Percentiles rank a stretch among this genome's conserved stretches.
These are phyloP conservation scores for Hirtodrosophila duncani DNA, from an alignment of 2,888 invertebrate genomes.

Conservation along the genomic window DNA sequence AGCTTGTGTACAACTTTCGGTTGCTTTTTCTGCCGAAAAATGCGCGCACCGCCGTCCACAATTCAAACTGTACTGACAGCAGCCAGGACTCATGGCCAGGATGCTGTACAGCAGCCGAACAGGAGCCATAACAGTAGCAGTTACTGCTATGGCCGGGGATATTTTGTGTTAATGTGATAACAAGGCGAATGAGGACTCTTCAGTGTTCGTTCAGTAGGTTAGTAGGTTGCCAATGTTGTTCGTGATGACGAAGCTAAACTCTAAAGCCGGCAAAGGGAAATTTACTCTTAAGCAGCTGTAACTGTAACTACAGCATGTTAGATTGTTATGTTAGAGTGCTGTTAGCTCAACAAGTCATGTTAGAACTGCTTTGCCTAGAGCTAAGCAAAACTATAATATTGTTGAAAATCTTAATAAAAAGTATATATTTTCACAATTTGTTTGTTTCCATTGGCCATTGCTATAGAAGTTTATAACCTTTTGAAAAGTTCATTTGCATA, in stretches of 20 bases:
- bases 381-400: background rate
- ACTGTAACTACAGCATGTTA: too few relatives aligned
- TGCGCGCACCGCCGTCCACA: slow-evolving; percentile 62
- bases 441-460: too few relatives aligned
- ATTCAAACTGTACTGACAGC: slow-evolving; percentile 63
- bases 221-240: slow-evolving; percentile 62
- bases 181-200: background rate
- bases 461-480: too few relatives aligned
- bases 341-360: slow-evolving; percentile 37
- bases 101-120: slow-evolving; percentile 48
- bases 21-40: slow-evolving; percentile 39
- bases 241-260: background rate
- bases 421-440: too few relatives aligned
- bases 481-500: too few relatives aligned
- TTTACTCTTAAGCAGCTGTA: slow-evolving; percentile 44
- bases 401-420: too few relatives aligned
- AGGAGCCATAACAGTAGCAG: slow-evolving; percentile 6
- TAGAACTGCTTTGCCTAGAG: background rate
- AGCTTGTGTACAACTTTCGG: background rate
- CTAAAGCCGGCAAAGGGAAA: slow-evolving; percentile 49
- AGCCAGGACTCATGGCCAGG: slow-evolving; percentile 18
- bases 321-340: too few relatives aligned
- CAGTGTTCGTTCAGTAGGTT: slow-evolving; percentile 56
- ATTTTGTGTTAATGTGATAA: slow-evolving; percentile 34
- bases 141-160: slow-evolving; percentile 17